Percentiles rank a stretch among this genome's conserved stretches.
These are phyloP conservation scores for Aphodius granarius DNA, from an alignment of 2,888 invertebrate species.

Conservation along the genomic window DNA sequence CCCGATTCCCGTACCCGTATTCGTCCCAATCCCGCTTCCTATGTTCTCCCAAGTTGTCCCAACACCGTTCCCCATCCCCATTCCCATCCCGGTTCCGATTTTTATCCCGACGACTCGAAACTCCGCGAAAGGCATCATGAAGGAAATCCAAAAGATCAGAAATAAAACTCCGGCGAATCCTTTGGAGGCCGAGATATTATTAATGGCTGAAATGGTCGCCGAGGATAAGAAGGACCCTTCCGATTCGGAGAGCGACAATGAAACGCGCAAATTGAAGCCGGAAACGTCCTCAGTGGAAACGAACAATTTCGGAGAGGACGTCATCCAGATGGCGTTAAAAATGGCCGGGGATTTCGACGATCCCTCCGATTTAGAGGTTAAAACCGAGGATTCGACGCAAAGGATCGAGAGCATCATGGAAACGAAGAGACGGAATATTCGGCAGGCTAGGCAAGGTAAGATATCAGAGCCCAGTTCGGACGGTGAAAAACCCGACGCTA, in stretches of 20 bases:
- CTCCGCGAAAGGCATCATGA: slow-evolving; percentile 76
- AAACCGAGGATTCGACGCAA: slow-evolving; percentile 22
- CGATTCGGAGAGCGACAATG: slow-evolving; percentile 31
- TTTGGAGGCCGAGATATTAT: slow-evolving; percentile 81
- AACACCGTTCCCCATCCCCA: slow-evolving; percentile 77
- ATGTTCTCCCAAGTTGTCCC: slow-evolving; percentile 84
- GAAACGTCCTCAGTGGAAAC: slow-evolving; percentile 14
- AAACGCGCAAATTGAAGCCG: slow-evolving; percentile 30
- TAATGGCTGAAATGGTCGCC: slow-evolving; percentile 91
- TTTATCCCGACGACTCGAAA: slow-evolving; percentile 85
- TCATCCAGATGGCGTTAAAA: slow-evolving; percentile 83
- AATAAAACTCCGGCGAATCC: slow-evolving; percentile 87
- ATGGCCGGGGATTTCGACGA: slow-evolving; percentile 87
- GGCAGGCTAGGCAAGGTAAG: slow-evolving; percentile 38
- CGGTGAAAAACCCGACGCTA: slow-evolving; percentile 81
- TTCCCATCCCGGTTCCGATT: slow-evolving; percentile 82
- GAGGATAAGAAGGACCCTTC: slow-evolving; percentile 74
- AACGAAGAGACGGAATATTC: slow-evolving; percentile 25
- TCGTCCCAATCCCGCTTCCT: slow-evolving; percentile 77
- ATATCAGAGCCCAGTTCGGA: slow-evolving; percentile 41
- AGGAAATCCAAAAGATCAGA: slow-evolving; percentile 81
- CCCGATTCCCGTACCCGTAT: slow-evolving; percentile 75
- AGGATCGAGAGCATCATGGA: slow-evolving; percentile 50
- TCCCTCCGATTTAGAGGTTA: slow-evolving; percentile 77
- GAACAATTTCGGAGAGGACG: slow-evolving; percentile 74